These are phyloP conservation scores for Thamnophis sirtalis DNA, from an alignment of 2,113 vertebrate genomes.

Conservation along the genomic window DNA sequence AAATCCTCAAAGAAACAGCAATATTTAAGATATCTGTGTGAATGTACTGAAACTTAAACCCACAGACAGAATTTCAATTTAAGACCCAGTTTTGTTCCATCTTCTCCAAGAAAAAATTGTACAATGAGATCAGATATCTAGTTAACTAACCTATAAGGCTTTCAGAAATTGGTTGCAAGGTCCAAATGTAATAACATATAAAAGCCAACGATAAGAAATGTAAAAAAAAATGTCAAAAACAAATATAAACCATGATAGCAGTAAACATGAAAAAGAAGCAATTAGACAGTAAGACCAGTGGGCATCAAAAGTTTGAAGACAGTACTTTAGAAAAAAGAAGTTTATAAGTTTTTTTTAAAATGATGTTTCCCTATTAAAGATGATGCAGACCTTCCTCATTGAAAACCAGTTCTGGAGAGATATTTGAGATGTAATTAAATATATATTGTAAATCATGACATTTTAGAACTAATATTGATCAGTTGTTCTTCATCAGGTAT, in stretches of 20 bases:
- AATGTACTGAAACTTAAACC: neutral
- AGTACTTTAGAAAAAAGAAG: neutral
- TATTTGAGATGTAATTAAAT: neutral
- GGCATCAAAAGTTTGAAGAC: neutral
- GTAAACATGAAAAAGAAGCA: neutral
- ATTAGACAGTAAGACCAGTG: neutral
- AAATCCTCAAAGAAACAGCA: neutral
- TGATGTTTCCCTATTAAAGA: neutral
- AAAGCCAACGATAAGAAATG: neutral
- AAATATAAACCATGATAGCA: neutral
- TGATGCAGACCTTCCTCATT: neutral
- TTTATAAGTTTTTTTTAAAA: neutral
- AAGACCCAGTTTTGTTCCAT: neutral
- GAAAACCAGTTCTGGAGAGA: neutral
- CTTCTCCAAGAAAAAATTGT: neutral
- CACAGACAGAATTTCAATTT: neutral
- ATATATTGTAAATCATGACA: neutral
- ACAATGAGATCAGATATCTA: neutral
- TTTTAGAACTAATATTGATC: neutral
- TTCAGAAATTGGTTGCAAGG: neutral
- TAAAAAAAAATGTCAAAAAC: neutral
- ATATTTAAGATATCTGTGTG: neutral
- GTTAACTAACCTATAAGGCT: neutral
- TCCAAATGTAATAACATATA: neutral
- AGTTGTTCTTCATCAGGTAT: neutral